Conservation (phyloP, 2,113 vertebrate species). For the Scopus umbretta region DNA sequence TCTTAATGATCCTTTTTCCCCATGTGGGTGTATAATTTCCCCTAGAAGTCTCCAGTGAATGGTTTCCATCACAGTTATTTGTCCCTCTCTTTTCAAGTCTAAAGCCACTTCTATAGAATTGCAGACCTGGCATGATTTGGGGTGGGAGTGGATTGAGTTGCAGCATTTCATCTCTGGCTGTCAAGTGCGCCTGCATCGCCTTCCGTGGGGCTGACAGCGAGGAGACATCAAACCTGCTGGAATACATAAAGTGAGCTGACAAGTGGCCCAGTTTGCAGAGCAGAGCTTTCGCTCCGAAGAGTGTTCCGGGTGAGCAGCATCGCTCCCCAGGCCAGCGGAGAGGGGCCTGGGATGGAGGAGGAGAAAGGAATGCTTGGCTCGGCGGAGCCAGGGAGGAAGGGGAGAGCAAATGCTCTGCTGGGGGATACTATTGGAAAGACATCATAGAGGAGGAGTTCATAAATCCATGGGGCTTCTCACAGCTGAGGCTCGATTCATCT, state of each 20-base stretch:
- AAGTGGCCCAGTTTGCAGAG: background rate
- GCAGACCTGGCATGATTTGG: background rate
- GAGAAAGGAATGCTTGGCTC: constrained; percentile 48
- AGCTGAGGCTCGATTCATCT: background rate
- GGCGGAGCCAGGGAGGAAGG: background rate
- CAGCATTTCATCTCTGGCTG: constrained; percentile 2
- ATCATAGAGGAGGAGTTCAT: constrained; percentile 53
- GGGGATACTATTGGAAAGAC: constrained; percentile 58
- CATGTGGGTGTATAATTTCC: constrained; percentile 23
- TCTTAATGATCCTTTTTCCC: constrained; percentile 41
- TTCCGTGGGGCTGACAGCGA: background rate
- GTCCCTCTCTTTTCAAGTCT: constrained; percentile 29
- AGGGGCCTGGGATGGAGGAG: constrained; percentile 1
- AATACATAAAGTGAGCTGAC: background rate
- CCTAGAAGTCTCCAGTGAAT: constrained; percentile 23
- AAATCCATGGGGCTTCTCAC: constrained; percentile 36
- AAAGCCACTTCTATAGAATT: background rate
- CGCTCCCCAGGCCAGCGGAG: background rate
- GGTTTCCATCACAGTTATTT: constrained; percentile 37
- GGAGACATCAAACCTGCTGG: background rate
- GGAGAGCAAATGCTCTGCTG: constrained; percentile 22
- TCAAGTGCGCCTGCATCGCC: background rate
- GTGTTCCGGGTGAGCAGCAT: background rate
- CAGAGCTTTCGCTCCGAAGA: accelerated
- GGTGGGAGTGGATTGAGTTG: constrained; percentile 18